Base-by-base conservation (phyloP, 2,888 invertebrate species). In the Scrobipalpa atriplicella region DNA sequence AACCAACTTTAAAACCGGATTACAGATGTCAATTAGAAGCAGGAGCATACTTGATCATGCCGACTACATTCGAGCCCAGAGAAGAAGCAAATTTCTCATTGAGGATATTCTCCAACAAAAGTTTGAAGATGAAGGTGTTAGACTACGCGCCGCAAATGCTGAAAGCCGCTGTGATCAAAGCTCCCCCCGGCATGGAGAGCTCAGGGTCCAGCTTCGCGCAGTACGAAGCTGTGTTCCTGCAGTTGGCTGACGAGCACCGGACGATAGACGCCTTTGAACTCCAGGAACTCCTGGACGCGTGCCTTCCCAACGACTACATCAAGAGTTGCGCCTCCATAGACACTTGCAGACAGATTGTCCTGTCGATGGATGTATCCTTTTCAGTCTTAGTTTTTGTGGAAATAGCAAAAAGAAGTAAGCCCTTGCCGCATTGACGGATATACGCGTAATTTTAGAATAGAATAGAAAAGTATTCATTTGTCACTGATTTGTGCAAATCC, bases 291-390 rank as follows among this genome's bases (percentile, higher is more conserved):
- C 87, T 98, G 38, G 98, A 98, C 78, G 97, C 97, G 0, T 98
- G 98, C 84, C 93, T 98, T 67, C 98, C 98, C 0, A 98, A 98
- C 82, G 98, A 98, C 90, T 98, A 98, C 77, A 98, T 98, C 73
- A 98, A 98, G 81, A 98, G 98, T 76, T 98, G 98, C 84, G 98
- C 98, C 0, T 97, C 97, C 16, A 95, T 98, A 75, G 98, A 98
- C 85, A 98, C 98, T 1, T 98, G 98, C 80, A 94, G 98, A 68
- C 98, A 98, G 88, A 97, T 98, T 9, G 96, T 98, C 19, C 93
- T 98, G 0, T 95, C 98, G 8, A 94, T 98, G 91, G 98, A 98
- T 91, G 97, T 97, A 95, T 95, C 96, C 95, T 93, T 92, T 90
- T 29, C 29, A 29, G 5, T n/a, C 29, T 3, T 29, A 29, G 2